phyloP scores from a whole-genome alignment of 2,797 vertebrate genomes.

The Astyanax mexicanus region DNA sequence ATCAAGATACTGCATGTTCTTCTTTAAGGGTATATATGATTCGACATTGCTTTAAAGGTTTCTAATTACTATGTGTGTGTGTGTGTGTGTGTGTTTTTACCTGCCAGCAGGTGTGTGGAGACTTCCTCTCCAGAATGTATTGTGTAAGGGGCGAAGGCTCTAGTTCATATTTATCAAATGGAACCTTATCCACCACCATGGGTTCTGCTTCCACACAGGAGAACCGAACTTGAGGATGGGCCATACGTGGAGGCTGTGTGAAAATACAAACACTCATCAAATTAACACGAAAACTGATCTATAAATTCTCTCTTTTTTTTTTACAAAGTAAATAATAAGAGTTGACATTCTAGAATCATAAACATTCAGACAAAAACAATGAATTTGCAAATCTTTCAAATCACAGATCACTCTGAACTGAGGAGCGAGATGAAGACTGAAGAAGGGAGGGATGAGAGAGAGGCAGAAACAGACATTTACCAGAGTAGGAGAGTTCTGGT shows the following conservation, averaged over 20 bases:
- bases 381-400: too few relatives aligned
- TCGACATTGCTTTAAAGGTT: too few relatives aligned
- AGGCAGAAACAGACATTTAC: slow-evolving; percentile 73
- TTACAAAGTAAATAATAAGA: too few relatives aligned
- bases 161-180: slow-evolving; percentile 98
- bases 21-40: too few relatives aligned
- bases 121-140: slow-evolving; percentile 93
- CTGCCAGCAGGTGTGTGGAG: slow-evolving; percentile 98
- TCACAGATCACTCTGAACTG: background rate
- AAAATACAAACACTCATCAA: background rate
- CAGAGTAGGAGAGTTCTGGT: slow-evolving; percentile 95
- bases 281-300: too few relatives aligned
- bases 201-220: slow-evolving; percentile 95
- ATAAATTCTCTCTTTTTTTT: too few relatives aligned
- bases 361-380: too few relatives aligned
- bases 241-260: slow-evolving; percentile 89
- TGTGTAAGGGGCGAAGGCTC: slow-evolving; percentile 96
- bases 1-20: too few relatives aligned
- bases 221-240: slow-evolving; percentile 94
- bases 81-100: too few relatives aligned
- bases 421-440: background rate
- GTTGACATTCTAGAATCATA: too few relatives aligned
- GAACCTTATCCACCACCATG: slow-evolving; percentile 98
- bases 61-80: too few relatives aligned
- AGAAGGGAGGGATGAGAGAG: background rate